phyloP scores from a whole-genome alignment of 2,797 vertebrate species.

The Amniataba percoides region DNA sequence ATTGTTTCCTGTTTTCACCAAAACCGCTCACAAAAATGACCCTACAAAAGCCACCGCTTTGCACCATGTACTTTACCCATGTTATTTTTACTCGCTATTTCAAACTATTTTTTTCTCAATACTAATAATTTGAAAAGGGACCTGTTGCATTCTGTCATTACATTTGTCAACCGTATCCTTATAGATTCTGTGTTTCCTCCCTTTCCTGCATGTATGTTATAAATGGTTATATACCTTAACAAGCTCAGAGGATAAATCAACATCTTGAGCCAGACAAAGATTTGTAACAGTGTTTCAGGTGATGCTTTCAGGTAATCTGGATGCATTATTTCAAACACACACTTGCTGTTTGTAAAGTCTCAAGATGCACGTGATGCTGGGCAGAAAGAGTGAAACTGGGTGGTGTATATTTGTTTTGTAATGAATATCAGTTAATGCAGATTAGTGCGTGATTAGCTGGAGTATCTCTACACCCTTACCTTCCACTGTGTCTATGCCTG shows the following conservation, averaged over 20 bases:
- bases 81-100: not conserved
- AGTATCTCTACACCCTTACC: not conserved
- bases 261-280: not conserved
- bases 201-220: not conserved
- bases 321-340: not conserved
- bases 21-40: not conserved
- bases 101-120: not conserved
- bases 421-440: not conserved
- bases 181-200: not conserved
- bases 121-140: not conserved
- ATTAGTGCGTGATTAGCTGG: not conserved
- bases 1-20: not conserved
- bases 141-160: not conserved
- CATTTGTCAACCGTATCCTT: not conserved
- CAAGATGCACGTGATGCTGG: not conserved
- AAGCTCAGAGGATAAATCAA: not conserved
- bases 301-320: not conserved
- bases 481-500: not conserved
- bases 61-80: not conserved
- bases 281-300: not conserved
- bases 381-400: not conserved
- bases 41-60: not conserved
- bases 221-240: constrained; percentile 1
- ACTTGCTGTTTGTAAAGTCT: not conserved
- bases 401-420: not conserved